A percentile compares a stretch with the other conserved stretches of the same genome.
Conservation (phyloP, 2,113 vertebrate species). For the Ictidomys tridecemlineatus region DNA sequence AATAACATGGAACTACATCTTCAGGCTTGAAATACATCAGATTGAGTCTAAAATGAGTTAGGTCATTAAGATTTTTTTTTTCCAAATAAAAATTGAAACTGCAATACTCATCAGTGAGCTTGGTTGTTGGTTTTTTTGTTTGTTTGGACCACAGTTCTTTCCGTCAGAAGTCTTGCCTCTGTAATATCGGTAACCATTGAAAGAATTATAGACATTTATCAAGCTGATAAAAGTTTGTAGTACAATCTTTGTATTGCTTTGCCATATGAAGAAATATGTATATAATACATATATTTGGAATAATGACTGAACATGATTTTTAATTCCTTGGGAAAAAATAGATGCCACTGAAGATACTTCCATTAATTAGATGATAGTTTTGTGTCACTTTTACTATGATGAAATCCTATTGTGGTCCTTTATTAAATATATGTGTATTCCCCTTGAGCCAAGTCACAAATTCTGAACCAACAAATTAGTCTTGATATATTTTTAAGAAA, state of each 20-base stretch:
- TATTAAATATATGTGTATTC: constrained; percentile 2
- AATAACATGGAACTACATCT: not conserved
- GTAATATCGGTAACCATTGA: not conserved
- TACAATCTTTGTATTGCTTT: not conserved
- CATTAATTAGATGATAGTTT: not conserved
- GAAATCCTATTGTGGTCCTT: not conserved
- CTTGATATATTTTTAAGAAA: not conserved
- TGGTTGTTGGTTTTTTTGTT: not conserved
- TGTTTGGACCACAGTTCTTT: not conserved
- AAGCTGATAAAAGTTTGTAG: constrained; percentile 1
- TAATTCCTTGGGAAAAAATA: not conserved
- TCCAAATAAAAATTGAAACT: constrained; percentile 7
- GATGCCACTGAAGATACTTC: not conserved
- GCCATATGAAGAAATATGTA: not conserved
- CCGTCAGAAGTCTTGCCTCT: not conserved
- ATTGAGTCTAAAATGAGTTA: constrained; percentile 36
- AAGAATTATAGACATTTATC: constrained; percentile 23
- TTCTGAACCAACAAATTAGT: constrained; percentile 37
- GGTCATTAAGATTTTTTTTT: not conserved
- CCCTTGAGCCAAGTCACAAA: constrained; percentile 16
- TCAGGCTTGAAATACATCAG: constrained; percentile 24
- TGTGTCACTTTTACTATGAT: not conserved
- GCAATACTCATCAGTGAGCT: not conserved
- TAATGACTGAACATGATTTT: constrained; percentile 25
- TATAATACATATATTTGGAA: not conserved